Percentiles rank a stretch among this genome's conserved stretches.
Evolutionary conservation across 2,888 invertebrate species (phyloP).

Genomic region (Nasonia oneida): DNA sequence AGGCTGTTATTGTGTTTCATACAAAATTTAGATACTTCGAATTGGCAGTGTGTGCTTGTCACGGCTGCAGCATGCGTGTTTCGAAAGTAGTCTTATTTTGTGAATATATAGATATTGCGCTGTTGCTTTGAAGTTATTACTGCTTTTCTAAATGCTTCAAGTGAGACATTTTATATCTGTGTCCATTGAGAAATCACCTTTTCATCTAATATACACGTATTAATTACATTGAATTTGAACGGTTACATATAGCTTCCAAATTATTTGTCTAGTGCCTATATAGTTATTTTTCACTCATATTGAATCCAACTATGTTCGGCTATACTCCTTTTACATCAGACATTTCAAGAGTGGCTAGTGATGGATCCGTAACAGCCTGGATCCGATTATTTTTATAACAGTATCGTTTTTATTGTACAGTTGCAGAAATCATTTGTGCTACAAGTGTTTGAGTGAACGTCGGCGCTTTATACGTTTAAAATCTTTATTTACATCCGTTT

Average conservation of each 20-base stretch:
- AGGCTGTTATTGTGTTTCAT: not conserved
- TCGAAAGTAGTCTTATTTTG: slow-evolving; percentile 37
- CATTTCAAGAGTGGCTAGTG: not conserved
- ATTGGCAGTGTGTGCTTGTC: slow-evolving; percentile 46
- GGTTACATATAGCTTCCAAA: slow-evolving; percentile 70
- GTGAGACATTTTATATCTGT: slow-evolving; percentile 23
- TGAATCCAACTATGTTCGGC: slow-evolving; percentile 28
- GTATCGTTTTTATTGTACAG: slow-evolving; percentile 43
- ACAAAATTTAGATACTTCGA: slow-evolving; percentile 35
- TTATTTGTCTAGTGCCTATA: slow-evolving; percentile 68
- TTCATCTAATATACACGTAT: slow-evolving; percentile 66
- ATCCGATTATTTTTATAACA: slow-evolving; percentile 17
- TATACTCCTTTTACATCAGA: slow-evolving; percentile 9
- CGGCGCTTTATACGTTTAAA: slow-evolving; percentile 29
- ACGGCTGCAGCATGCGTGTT: slow-evolving; percentile 38
- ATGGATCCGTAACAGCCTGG: not conserved
- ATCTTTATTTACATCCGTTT: slow-evolving; percentile 21
- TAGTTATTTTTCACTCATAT: slow-evolving; percentile 51
- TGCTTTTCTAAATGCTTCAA: slow-evolving; percentile 15
- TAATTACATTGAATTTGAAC: slow-evolving; percentile 74
- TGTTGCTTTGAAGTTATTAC: not conserved
- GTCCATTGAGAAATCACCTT: slow-evolving; percentile 40
- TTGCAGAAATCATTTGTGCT: slow-evolving; percentile 46
- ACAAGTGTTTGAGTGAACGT: slow-evolving; percentile 23
- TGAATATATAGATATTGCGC: slow-evolving; percentile 19